Evolutionary conservation across 2,888 invertebrate species (phyloP).

Genomic region (Zootermopsis nevadensis): DNA sequence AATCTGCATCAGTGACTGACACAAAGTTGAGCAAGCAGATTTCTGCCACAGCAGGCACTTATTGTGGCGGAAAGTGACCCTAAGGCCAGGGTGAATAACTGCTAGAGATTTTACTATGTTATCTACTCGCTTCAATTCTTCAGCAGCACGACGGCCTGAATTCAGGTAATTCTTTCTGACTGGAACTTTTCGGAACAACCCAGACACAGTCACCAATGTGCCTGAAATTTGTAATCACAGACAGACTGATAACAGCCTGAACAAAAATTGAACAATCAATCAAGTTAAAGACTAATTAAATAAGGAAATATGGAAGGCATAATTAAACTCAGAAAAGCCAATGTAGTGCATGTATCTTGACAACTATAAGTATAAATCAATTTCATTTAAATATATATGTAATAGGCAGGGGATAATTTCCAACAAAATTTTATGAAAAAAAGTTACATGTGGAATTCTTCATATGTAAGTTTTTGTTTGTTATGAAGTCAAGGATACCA

Average conservation of each 20-base stretch:
- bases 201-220: slow-evolving; percentile 65
- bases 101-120: slow-evolving; percentile 65
- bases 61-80: slow-evolving; percentile 65
- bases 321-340: no score
- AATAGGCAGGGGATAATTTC: no score
- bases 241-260: no score
- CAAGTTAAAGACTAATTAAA: no score
- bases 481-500: neutral
- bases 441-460: no score
- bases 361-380: no score
- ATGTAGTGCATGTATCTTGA: no score
- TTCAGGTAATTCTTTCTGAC: slow-evolving; percentile 68
- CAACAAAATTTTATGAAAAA: no score
- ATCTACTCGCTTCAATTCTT: slow-evolving; percentile 68
- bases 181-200: slow-evolving; percentile 69
- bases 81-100: slow-evolving; percentile 65
- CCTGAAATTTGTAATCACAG: slow-evolving; percentile 60
- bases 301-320: no score
- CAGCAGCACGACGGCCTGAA: slow-evolving; percentile 62
- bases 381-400: no score
- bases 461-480: neutral
- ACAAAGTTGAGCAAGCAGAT: slow-evolving; percentile 59
- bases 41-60: slow-evolving; percentile 65
- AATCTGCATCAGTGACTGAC: slow-evolving; percentile 60
- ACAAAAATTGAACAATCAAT: no score